Conservation (phyloP, 2,797 vertebrate genomes). For the Eulemur albifrons region DNA sequence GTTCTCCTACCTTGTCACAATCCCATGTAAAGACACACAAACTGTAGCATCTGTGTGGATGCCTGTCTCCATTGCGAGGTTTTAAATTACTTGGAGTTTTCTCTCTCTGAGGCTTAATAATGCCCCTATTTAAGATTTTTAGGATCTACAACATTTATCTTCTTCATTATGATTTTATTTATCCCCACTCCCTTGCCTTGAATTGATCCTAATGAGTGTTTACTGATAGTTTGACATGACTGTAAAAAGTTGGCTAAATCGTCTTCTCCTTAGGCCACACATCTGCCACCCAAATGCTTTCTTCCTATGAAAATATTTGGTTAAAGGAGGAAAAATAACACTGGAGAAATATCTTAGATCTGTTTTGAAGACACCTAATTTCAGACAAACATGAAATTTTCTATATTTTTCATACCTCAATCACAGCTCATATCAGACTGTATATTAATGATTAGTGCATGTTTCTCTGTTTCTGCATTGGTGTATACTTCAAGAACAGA, state of each 20-base stretch:
- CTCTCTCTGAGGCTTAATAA: not conserved
- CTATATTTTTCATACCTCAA: not conserved
- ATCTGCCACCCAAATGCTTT: not conserved
- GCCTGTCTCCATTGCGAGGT: not conserved
- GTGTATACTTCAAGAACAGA: not conserved
- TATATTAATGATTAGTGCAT: not conserved
- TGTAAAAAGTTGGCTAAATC: not conserved
- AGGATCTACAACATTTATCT: not conserved
- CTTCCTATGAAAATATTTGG: constrained; percentile 13
- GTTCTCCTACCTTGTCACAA: constrained; percentile 6
- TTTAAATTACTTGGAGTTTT: not conserved
- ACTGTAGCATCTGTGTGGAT: not conserved
- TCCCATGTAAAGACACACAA: not conserved
- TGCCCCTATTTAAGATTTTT: constrained; percentile 7
- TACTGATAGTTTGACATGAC: not conserved
- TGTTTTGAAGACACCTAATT: not conserved
- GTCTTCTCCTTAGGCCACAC: not conserved
- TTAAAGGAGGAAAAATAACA: not conserved
- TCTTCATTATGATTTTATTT: constrained; percentile 3
- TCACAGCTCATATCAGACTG: not conserved
- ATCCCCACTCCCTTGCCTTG: not conserved
- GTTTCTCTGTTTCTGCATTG: not conserved
- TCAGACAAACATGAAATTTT: not conserved
- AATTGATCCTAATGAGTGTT: not conserved
- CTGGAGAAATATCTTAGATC: not conserved